Conservation (phyloP, 2,113 vertebrate genomes). For the Pedetes capensis region DNA sequence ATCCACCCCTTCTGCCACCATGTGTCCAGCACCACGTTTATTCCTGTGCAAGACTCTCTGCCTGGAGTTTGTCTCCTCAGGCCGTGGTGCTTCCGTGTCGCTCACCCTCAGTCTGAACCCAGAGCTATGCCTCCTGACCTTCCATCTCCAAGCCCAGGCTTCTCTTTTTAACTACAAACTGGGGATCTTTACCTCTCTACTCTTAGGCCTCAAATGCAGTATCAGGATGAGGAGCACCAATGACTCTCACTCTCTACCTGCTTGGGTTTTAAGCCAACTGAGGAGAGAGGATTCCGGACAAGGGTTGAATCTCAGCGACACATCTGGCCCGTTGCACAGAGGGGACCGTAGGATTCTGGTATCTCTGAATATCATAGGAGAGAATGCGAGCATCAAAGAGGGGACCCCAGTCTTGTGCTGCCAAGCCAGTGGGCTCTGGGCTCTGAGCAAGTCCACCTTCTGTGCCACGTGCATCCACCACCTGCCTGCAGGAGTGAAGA, state of each 20-base stretch:
- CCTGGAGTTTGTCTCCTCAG: background rate
- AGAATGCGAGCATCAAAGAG: background rate
- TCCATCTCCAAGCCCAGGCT: background rate
- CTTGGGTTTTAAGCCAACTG: background rate
- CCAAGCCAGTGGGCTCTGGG: background rate
- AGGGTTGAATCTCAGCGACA: background rate
- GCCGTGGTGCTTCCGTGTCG: accelerated
- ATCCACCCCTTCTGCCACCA: background rate
- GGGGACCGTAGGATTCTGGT: background rate
- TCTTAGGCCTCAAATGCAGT: background rate
- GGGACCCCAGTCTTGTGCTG: background rate
- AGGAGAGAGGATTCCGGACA: background rate
- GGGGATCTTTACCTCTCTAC: background rate
- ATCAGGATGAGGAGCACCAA: background rate
- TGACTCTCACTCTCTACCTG: background rate
- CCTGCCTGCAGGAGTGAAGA: background rate
- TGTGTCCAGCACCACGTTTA: background rate
- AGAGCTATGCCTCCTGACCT: background rate
- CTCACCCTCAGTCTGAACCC: background rate
- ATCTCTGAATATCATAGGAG: background rate
- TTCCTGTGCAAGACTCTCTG: background rate
- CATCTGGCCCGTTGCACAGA: background rate
- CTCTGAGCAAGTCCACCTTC: background rate
- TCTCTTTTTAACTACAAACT: background rate
- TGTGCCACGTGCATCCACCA: too few species aligned